These are phyloP conservation scores for Sitta europaea DNA, from an alignment of 2,113 vertebrate species.

Conservation along the genomic window DNA sequence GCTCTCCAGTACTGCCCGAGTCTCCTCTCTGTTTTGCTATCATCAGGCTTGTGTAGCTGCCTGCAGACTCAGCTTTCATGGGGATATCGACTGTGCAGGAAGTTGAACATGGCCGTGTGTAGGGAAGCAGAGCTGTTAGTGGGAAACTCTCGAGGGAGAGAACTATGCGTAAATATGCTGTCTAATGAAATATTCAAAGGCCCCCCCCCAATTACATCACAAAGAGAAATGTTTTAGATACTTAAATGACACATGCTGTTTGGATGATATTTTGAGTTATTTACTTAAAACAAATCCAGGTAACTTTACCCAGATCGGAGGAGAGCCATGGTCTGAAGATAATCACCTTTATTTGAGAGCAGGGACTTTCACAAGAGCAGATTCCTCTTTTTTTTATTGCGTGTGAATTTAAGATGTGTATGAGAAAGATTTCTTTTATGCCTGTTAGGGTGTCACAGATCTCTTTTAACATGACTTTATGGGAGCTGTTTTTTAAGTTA, in stretches of 20 bases:
- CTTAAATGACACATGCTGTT: not conserved
- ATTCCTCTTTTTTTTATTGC: not conserved
- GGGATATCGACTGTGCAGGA: not conserved
- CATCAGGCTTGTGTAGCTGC: not conserved
- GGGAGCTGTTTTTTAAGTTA: not conserved
- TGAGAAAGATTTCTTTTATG: not conserved
- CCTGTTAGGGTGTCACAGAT: not conserved
- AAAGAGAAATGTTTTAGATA: not conserved
- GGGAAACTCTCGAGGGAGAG: not conserved
- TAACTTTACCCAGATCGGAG: not conserved
- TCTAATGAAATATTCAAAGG: not conserved
- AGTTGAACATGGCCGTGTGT: not conserved
- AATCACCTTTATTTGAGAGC: not conserved
- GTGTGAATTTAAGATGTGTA: not conserved
- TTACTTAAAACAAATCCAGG: not conserved
- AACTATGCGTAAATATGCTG: not conserved
- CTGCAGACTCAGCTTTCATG: conserved; percentile 4
- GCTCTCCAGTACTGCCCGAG: not conserved
- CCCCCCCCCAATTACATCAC: not conserved
- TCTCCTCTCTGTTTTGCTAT: not conserved
- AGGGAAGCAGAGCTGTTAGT: not conserved
- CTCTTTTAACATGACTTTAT: not conserved
- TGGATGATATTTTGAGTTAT: not conserved
- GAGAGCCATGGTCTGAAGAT: not conserved
- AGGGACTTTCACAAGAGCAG: not conserved